Evolutionary conservation across 2,113 vertebrate genomes (phyloP).

Genomic region (Balaenoptera acutorostrata): DNA sequence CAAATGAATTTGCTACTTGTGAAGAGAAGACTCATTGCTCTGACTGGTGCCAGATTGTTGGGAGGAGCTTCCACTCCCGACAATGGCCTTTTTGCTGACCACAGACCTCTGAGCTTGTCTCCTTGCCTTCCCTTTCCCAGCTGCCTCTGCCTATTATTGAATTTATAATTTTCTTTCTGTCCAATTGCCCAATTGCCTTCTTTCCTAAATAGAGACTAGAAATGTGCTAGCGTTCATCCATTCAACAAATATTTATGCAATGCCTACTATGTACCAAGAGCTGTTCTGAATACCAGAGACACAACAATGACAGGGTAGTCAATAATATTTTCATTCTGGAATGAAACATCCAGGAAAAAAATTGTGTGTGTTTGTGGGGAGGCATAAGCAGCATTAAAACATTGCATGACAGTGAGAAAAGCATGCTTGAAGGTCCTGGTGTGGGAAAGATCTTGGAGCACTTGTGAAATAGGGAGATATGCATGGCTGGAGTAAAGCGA

Average conservation of each 20-base stretch:
- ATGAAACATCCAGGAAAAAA: neutral
- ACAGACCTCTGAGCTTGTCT: neutral
- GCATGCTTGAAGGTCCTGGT: neutral
- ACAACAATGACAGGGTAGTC: neutral
- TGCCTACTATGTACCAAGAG: neutral
- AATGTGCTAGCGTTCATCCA: neutral
- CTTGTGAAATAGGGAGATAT: neutral
- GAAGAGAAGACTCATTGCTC: conserved; percentile 35
- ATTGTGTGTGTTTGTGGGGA: neutral
- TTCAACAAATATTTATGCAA: neutral
- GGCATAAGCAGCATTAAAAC: neutral
- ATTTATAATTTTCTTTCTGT: neutral
- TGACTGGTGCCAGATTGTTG: conserved; percentile 8
- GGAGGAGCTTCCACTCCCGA: neutral
- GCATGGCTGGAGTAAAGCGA: neutral
- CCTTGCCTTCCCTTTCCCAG: neutral
- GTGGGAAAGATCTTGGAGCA: neutral
- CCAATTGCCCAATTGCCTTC: neutral
- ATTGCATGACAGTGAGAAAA: neutral
- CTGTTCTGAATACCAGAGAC: neutral
- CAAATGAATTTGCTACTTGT: conserved; percentile 63
- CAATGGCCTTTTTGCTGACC: neutral
- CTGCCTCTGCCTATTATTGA: neutral
- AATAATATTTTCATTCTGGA: neutral
- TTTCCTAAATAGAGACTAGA: neutral